A percentile compares a stretch with the other conserved stretches of the same genome.
Conservation (phyloP, 1,140 invertebrate species). For the Eulimnadia texana region DNA sequence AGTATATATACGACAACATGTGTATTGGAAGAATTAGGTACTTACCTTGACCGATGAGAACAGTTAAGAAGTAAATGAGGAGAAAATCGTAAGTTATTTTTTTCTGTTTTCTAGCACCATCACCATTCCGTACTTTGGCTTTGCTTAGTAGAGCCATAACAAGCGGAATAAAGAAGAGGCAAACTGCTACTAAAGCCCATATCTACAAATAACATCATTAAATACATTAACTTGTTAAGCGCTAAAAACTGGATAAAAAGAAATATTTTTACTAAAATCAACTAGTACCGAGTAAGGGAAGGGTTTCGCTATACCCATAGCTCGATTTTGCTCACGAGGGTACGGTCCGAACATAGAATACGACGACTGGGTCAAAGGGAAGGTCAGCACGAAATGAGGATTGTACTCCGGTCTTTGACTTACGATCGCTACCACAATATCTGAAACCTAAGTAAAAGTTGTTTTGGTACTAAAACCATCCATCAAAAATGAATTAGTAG, state of each 20-base stretch:
- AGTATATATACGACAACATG: too few relatives aligned
- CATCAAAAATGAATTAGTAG: too few relatives aligned
- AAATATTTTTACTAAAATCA: background rate
- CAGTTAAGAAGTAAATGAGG: background rate
- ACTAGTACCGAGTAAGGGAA: background rate
- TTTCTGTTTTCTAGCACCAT: background rate
- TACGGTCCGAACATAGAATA: background rate
- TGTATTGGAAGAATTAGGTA: too few relatives aligned
- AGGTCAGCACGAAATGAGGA: background rate
- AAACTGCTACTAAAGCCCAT: background rate
- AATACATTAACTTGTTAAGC: background rate
- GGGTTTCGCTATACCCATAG: background rate
- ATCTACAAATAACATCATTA: background rate
- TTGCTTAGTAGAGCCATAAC: background rate
- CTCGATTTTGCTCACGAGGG: background rate
- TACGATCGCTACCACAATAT: background rate
- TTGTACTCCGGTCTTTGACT: background rate
- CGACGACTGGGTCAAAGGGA: background rate
- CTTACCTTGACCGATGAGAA: background rate
- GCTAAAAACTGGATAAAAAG: background rate
- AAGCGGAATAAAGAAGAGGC: background rate
- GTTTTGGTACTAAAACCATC: too few relatives aligned
- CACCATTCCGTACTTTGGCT: background rate
- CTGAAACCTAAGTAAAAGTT: background rate
- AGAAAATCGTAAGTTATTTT: background rate